Conservation (phyloP, 1,140 invertebrate genomes). For the Drosophila sucinea region DNA sequence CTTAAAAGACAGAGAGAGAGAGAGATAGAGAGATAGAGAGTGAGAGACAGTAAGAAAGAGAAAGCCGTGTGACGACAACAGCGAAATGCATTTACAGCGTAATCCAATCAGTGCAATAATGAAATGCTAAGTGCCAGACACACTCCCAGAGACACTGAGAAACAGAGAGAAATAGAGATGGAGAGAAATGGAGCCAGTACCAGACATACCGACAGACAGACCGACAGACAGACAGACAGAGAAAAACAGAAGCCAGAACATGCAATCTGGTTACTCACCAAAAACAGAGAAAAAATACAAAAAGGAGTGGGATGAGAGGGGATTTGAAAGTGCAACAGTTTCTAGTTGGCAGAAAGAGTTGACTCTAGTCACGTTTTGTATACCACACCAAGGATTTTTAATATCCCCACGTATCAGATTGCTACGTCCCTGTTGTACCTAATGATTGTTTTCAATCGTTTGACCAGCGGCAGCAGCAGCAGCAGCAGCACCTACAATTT, state of each 20-base stretch:
- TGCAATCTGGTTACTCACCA: slow-evolving; percentile 9
- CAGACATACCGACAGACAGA: slow-evolving; percentile 23
- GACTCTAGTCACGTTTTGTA: slow-evolving; percentile 45
- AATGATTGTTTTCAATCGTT: slow-evolving; percentile 14
- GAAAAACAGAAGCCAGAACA: slow-evolving; percentile 2
- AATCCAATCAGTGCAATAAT: slow-evolving; percentile 60
- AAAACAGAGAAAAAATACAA: background rate
- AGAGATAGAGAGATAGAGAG: background rate
- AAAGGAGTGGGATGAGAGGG: background rate
- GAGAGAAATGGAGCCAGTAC: slow-evolving; percentile 32
- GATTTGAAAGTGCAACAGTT: slow-evolving; percentile 46
- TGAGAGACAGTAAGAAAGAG: background rate
- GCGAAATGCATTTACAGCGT: slow-evolving; percentile 62
- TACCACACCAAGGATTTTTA: slow-evolving; percentile 24
- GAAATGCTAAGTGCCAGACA: slow-evolving; percentile 60
- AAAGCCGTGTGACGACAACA: slow-evolving; percentile 34
- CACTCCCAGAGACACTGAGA: slow-evolving; percentile 27
- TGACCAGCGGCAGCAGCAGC: background rate
- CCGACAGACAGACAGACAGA: slow-evolving; percentile 28
- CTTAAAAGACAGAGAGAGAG: background rate
- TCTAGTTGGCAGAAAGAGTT: slow-evolving; percentile 5
- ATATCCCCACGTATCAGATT: slow-evolving; percentile 8
- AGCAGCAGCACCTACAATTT: background rate
- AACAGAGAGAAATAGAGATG: slow-evolving; percentile 15
- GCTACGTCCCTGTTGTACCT: background rate